These are phyloP conservation scores for Atta colombica DNA, from an alignment of 1,140 invertebrate species.

Conservation along the genomic window DNA sequence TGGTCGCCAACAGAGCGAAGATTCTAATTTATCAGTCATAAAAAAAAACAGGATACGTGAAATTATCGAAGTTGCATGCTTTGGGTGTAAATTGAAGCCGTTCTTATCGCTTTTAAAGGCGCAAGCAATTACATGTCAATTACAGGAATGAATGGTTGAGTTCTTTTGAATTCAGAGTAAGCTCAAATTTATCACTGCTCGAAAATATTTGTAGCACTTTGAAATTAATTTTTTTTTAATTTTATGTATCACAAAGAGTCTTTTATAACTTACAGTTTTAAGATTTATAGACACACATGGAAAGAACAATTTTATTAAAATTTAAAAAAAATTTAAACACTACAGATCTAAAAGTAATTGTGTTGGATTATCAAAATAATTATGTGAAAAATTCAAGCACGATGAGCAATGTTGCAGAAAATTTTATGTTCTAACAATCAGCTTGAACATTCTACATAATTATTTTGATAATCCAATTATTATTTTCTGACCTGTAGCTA, in stretches of 20 bases:
- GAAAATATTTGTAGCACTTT: background rate
- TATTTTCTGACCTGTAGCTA: too few relatives aligned
- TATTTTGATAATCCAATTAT: too few relatives aligned
- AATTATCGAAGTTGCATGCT: slow-evolving; percentile 12
- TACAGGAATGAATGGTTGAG: background rate
- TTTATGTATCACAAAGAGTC: background rate
- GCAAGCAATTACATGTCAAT: slow-evolving; percentile 34
- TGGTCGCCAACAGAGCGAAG: background rate
- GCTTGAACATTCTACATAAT: too few relatives aligned
- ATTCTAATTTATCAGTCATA: slow-evolving; percentile 71
- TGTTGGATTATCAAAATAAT: too few relatives aligned
- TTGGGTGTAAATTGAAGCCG: slow-evolving; percentile 11
- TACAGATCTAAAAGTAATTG: too few relatives aligned
- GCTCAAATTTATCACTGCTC: background rate
- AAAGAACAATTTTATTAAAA: too few relatives aligned
- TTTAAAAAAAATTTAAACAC: too few relatives aligned
- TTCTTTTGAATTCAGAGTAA: background rate
- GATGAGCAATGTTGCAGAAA: too few relatives aligned
- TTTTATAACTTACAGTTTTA: background rate
- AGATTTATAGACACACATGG: background rate
- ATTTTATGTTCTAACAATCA: too few relatives aligned
- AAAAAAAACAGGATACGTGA: slow-evolving; percentile 22
- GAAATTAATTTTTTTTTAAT: background rate
- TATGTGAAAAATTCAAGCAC: too few relatives aligned
- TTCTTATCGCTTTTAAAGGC: slow-evolving; percentile 36